phyloP scores from a whole-genome alignment of 2,888 invertebrate species.

The Hypercompe scribonia region DNA sequence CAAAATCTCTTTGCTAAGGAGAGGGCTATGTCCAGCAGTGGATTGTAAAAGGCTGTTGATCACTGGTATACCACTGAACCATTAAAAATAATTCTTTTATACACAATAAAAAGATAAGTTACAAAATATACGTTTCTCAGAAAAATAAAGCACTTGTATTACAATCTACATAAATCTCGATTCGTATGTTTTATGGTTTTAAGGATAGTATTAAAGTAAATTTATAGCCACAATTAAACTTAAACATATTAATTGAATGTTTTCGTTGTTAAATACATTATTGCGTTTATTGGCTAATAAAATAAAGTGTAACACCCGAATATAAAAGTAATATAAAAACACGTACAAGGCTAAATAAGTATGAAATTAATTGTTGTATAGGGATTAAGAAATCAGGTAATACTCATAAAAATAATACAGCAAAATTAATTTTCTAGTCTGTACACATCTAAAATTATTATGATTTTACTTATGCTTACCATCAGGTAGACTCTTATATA shows the following conservation, averaged over 20 bases:
- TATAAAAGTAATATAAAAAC: constrained; percentile 24
- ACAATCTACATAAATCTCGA: constrained; percentile 25
- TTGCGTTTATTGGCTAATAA: constrained; percentile 31
- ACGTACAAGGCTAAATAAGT: constrained; percentile 33
- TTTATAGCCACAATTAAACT: constrained; percentile 36
- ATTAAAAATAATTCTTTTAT: too few relatives aligned
- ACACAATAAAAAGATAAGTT: constrained; percentile 20
- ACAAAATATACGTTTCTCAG: constrained; percentile 16
- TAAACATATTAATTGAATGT: constrained; percentile 22
- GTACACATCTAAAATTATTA: too few relatives aligned
- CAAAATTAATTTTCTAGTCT: background rate
- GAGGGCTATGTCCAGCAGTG: too few relatives aligned
- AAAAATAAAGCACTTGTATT: constrained; percentile 22
- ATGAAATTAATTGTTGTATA: background rate
- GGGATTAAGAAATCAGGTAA: background rate
- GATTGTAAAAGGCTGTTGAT: too few relatives aligned
- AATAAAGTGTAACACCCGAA: constrained; percentile 37
- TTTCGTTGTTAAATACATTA: constrained; percentile 24
- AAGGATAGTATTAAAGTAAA: constrained; percentile 38
- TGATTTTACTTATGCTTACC: too few relatives aligned
- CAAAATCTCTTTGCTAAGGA: too few relatives aligned
- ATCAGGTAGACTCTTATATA: too few relatives aligned
- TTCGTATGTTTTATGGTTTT: constrained; percentile 34
- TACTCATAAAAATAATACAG: background rate
- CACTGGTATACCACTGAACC: too few relatives aligned